A percentile compares a stretch with the other conserved stretches of the same genome.
These are phyloP conservation scores for Mormyrops attenuatus DNA, from an alignment of 2,797 vertebrate species.

Conservation along the genomic window DNA sequence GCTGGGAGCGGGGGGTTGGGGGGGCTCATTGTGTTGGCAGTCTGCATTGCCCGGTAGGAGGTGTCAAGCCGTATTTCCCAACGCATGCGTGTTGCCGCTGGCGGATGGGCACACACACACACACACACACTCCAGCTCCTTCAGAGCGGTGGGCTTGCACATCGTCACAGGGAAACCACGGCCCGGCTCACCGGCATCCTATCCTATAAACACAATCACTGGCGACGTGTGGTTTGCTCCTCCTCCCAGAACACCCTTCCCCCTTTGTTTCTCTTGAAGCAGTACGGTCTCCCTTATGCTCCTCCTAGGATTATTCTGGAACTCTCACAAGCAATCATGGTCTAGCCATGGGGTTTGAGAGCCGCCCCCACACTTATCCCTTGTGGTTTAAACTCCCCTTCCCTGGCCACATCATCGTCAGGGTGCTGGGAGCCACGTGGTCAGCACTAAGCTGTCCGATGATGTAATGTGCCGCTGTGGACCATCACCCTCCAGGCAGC, in stretches of 20 bases:
- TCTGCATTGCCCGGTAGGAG: slow-evolving; percentile 46
- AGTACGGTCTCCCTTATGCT: not conserved
- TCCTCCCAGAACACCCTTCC: slow-evolving; percentile 23
- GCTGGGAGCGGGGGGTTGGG: slow-evolving; percentile 22
- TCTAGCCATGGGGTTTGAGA: slow-evolving; percentile 21
- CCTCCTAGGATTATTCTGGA: not conserved
- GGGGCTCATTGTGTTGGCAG: slow-evolving; percentile 56
- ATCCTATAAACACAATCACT: slow-evolving; percentile 51
- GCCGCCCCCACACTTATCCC: not conserved
- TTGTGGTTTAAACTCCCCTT: not conserved
- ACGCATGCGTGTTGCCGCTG: slow-evolving; percentile 26
- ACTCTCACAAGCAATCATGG: not conserved
- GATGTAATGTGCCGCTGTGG: not conserved
- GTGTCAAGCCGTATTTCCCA: slow-evolving; percentile 19
- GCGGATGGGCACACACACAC: slow-evolving; percentile 30
- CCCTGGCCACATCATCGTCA: not conserved
- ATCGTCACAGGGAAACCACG: slow-evolving; percentile 50
- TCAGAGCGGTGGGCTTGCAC: slow-evolving; percentile 50
- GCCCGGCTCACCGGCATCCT: slow-evolving; percentile 45
- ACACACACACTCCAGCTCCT: slow-evolving; percentile 42
- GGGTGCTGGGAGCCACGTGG: not conserved
- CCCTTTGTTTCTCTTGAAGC: slow-evolving; percentile 1
- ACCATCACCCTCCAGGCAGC: not conserved
- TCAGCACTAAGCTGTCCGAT: not conserved
- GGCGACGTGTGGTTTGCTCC: slow-evolving; percentile 37